These are phyloP conservation scores for Chrysocyon brachyurus DNA, from an alignment of 2,797 vertebrate species.

Conservation along the genomic window DNA sequence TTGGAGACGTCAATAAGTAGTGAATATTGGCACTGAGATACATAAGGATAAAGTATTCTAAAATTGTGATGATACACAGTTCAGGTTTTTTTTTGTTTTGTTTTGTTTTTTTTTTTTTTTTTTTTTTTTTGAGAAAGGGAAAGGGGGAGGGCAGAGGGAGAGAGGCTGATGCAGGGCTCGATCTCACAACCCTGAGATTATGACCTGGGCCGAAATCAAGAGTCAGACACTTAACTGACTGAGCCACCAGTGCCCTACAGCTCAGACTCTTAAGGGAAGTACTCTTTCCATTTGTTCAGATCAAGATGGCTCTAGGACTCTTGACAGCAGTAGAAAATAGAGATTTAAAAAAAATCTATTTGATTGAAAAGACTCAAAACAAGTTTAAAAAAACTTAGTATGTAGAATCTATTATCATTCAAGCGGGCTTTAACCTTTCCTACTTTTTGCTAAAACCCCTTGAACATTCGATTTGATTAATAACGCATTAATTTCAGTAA, in stretches of 20 bases:
- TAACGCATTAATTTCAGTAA: neutral
- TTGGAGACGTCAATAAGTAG: neutral
- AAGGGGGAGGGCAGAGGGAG: neutral
- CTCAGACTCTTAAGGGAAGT: neutral
- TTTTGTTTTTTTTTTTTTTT: neutral
- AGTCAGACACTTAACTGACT: neutral
- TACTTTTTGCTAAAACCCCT: slow-evolving; percentile 24
- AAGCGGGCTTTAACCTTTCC: neutral
- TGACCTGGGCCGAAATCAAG: neutral
- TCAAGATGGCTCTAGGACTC: neutral
- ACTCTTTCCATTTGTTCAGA: neutral
- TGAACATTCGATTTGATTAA: slow-evolving; percentile 15
- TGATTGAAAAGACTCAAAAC: slow-evolving; percentile 22
- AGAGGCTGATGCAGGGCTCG: neutral
- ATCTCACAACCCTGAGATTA: neutral
- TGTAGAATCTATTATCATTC: neutral
- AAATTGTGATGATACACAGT: neutral
- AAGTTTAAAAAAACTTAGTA: neutral
- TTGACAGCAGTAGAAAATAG: neutral
- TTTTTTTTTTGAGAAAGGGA: neutral
- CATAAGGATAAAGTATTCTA: neutral
- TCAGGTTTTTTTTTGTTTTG: neutral
- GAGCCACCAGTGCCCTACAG: neutral
- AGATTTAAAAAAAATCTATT: neutral
- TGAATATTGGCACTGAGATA: neutral